A percentile compares a stretch with the other conserved stretches of the same genome.
These are phyloP conservation scores for Myzus persicae DNA, from an alignment of 1,140 invertebrate species.

Conservation along the genomic window DNA sequence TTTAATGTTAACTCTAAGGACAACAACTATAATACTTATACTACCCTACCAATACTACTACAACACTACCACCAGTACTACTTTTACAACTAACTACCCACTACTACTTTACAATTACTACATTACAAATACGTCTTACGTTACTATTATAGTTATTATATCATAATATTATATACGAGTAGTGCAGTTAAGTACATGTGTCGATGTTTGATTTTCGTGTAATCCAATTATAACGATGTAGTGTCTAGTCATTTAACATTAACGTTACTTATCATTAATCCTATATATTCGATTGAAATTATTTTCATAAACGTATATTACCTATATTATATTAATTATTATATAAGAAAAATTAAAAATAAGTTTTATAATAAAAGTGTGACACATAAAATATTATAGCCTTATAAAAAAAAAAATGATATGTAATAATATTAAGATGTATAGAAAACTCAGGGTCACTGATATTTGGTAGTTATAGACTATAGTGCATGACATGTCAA, in stretches of 20 bases:
- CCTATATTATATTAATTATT: constrained; percentile 26
- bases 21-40: background rate
- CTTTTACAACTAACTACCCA: background rate
- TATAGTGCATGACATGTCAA: background rate
- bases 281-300: constrained; percentile 15
- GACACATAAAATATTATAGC: background rate
- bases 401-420: background rate
- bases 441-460: constrained; percentile 51
- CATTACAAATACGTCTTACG: background rate
- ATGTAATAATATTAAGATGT: background rate
- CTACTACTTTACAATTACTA: background rate
- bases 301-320: constrained; percentile 32
- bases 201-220: background rate
- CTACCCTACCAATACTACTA: background rate
- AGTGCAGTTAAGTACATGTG: background rate
- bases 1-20: background rate
- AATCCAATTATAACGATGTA: constrained; percentile 11
- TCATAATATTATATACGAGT: constrained; percentile 18
- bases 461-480: background rate
- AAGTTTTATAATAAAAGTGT: constrained; percentile 11
- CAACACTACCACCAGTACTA: background rate
- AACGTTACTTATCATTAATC: constrained; percentile 11
- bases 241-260: background rate
- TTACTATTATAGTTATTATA: background rate
- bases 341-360: background rate